Evolutionary conservation across 2,888 invertebrate species (phyloP).

Genomic region (Mimas tiliae): DNA sequence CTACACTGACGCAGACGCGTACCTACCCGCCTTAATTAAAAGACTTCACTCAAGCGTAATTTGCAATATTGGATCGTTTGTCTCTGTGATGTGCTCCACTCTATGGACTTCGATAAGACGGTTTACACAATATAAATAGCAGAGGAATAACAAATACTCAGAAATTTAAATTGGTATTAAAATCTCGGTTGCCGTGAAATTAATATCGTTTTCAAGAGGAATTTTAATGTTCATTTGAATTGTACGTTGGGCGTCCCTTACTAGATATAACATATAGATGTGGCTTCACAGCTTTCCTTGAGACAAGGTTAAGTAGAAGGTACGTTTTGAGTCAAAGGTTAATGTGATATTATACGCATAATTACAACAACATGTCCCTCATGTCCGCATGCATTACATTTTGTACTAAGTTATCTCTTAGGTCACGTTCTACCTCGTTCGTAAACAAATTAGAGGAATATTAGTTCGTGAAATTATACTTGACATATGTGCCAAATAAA

Average conservation of each 20-base stretch:
- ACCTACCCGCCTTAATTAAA: constrained; percentile 74
- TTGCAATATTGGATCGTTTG: constrained; percentile 73
- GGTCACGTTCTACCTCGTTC: neutral
- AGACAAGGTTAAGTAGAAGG: constrained; percentile 10
- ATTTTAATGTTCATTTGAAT: constrained; percentile 8
- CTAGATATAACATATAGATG: neutral
- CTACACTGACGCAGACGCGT: constrained; percentile 51
- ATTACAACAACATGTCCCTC: neutral
- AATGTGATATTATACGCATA: constrained; percentile 18
- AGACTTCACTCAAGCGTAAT: constrained; percentile 77
- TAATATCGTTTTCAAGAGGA: neutral
- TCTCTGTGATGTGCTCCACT: constrained; percentile 57
- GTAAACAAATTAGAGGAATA: neutral
- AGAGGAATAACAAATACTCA: neutral
- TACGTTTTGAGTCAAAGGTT: constrained; percentile 16
- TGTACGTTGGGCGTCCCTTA: neutral
- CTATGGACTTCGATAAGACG: constrained; percentile 50
- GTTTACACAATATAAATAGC: constrained; percentile 40
- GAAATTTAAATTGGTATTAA: constrained; percentile 5
- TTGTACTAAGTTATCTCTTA: constrained; percentile 7
- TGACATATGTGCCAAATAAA: too few species aligned
- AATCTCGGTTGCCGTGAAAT: neutral
- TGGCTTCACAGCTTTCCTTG: constrained; percentile 9
- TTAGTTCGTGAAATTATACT: neutral
- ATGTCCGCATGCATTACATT: constrained; percentile 11